These are phyloP conservation scores for Cassiopea xamachana DNA, from an alignment of 30 jellyfish, hydroid and myxozoan species.

Conservation along the genomic window DNA sequence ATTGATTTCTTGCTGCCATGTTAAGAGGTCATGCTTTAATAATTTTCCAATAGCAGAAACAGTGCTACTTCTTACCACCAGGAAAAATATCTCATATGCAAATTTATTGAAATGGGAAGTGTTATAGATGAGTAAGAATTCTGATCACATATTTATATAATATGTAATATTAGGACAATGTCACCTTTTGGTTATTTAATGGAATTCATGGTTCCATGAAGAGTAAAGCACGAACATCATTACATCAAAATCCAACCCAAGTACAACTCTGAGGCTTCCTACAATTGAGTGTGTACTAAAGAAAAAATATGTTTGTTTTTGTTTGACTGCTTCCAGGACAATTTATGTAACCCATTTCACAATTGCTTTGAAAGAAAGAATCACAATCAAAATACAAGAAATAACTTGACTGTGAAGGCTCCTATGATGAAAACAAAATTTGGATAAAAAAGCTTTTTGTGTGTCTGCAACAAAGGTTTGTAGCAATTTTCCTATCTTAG, in stretches of 20 bases:
- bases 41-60: no score
- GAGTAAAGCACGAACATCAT: neutral
- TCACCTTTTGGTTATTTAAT: no score
- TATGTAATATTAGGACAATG: no score
- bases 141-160: no score
- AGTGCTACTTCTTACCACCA: no score
- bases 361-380: constrained; percentile 30
- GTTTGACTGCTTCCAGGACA: constrained; percentile 45
- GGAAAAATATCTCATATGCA: no score
- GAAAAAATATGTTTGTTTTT: constrained; percentile 40
- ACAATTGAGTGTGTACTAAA: constrained; percentile 13
- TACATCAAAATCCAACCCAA: neutral
- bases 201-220: neutral
- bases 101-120: no score
- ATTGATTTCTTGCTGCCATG: no score
- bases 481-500: constrained; percentile 20
- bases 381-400: constrained; percentile 36
- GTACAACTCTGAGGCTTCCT: neutral
- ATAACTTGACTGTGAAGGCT: constrained; percentile 7
- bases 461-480: constrained; percentile 32
- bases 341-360: constrained; percentile 41
- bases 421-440: constrained; percentile 52
- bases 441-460: constrained; percentile 37
- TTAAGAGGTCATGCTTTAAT: no score
- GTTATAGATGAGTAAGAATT: no score